Evolutionary conservation across 2,113 vertebrate genomes (phyloP).

Genomic region (Dicerorhinus sumatrensis): DNA sequence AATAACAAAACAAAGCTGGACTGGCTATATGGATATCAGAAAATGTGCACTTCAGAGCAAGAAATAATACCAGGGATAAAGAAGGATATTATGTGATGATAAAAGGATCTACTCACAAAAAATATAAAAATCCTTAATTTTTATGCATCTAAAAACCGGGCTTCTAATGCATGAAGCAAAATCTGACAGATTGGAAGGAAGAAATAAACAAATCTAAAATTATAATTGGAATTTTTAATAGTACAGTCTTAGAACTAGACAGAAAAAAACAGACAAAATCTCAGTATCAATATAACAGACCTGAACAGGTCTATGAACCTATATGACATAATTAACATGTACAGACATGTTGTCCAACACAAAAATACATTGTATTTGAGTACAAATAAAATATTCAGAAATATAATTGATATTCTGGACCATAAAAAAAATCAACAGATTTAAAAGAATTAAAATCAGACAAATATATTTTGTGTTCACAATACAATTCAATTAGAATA

Average conservation of each 20-base stretch:
- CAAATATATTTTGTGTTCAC: not conserved
- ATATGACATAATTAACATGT: accelerated
- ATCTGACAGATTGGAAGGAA: not conserved
- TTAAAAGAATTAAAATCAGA: not conserved
- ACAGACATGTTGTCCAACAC: not conserved
- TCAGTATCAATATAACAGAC: not conserved
- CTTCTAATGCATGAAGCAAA: not conserved
- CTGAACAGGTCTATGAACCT: not conserved
- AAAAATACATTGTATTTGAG: not conserved
- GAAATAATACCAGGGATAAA: not conserved
- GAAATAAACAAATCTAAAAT: not conserved
- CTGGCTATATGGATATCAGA: not conserved
- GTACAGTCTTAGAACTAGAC: not conserved
- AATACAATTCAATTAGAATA: not conserved
- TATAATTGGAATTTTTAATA: not conserved
- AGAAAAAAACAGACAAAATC: not conserved
- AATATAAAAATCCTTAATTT: not conserved
- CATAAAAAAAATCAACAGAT: not conserved
- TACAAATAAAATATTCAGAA: not conserved
- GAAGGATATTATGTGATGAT: not conserved
- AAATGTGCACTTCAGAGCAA: not conserved
- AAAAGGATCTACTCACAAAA: not conserved
- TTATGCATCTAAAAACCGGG: not conserved
- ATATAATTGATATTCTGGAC: not conserved
- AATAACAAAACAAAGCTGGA: not conserved